These are phyloP conservation scores for Deilephila porcellus DNA, from an alignment of 2,888 invertebrate genomes.

Conservation along the genomic window DNA sequence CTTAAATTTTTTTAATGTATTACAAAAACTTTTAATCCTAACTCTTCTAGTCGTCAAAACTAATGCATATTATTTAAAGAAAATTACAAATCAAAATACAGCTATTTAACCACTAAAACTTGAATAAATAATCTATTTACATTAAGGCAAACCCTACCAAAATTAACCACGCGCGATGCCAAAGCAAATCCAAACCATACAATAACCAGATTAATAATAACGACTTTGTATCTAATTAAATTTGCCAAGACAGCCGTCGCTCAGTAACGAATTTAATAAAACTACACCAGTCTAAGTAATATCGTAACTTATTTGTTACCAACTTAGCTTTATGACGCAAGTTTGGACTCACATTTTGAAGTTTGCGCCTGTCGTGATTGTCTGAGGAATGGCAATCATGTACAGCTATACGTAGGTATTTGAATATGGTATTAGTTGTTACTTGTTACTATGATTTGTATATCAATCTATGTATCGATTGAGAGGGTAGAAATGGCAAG, in stretches of 20 bases:
- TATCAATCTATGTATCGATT: too few relatives aligned
- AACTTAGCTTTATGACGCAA: constrained; percentile 1
- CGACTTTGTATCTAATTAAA: neutral
- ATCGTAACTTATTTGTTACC: neutral
- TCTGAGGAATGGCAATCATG: neutral
- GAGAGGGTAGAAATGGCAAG: too few relatives aligned
- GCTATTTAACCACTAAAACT: neutral
- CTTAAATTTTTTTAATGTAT: too few relatives aligned
- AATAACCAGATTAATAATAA: neutral
- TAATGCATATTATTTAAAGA: too few relatives aligned
- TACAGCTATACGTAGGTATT: neutral
- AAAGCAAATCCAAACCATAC: neutral
- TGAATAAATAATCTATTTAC: neutral
- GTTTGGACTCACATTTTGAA: neutral
- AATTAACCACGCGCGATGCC: neutral
- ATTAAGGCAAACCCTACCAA: neutral
- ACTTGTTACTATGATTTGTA: too few relatives aligned
- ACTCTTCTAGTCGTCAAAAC: too few relatives aligned
- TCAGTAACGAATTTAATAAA: constrained; percentile 3
- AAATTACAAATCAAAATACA: neutral
- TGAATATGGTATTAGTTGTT: too few relatives aligned
- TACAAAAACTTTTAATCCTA: too few relatives aligned
- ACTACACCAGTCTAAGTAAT: neutral
- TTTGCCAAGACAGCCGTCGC: neutral
- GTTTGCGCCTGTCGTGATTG: neutral